Conservation (phyloP, 2,113 vertebrate species). For the Myocastor coypus region DNA sequence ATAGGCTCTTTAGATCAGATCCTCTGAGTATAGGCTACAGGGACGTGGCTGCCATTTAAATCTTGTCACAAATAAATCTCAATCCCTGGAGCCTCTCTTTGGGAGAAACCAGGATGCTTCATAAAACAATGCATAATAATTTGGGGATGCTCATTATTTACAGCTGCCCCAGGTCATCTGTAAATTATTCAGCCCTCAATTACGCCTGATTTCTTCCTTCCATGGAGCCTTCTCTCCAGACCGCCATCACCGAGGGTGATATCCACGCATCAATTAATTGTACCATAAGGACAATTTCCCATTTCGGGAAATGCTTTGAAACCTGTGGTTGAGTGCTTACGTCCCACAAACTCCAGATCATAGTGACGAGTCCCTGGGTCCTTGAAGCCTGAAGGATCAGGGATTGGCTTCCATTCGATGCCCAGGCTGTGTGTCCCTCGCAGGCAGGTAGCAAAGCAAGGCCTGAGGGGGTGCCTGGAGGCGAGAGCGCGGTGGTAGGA, state of each 20-base stretch:
- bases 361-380: neutral
- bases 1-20: conserved; percentile 4
- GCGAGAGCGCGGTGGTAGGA: neutral
- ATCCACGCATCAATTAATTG: neutral
- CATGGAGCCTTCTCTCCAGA: neutral
- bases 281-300: neutral
- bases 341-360: neutral
- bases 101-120: conserved; percentile 52
- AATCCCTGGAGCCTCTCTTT: conserved; percentile 63
- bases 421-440: rapidly evolving
- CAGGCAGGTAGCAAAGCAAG: neutral
- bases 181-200: conserved; percentile 75
- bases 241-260: neutral
- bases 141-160: conserved; percentile 78
- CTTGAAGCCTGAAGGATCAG: neutral
- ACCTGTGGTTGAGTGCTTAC: conserved; percentile 15
- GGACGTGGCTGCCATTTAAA: conserved; percentile 52
- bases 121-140: conserved; percentile 74
- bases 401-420: too few relatives aligned
- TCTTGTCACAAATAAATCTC: conserved; percentile 55
- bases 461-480: neutral
- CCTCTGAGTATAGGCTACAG: neutral
- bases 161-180: conserved; percentile 69
- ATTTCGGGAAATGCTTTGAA: neutral
- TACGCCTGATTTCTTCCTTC: conserved; percentile 61